Base-by-base conservation (phyloP, 2,113 vertebrate species). In the Prietella phreatophila region DNA sequence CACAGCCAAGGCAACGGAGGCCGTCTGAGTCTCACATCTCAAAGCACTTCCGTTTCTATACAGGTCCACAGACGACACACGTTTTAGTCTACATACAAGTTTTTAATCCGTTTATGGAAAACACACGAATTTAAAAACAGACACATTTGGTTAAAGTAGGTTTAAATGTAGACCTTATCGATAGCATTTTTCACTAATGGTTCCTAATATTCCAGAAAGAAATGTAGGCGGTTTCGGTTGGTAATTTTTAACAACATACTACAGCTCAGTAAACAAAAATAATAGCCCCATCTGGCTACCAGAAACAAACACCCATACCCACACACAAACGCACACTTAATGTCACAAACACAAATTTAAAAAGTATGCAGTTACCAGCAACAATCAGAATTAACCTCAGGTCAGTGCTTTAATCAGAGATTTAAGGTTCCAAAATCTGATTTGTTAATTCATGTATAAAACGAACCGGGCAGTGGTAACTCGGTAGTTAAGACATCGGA, bases 41-140 rank as follows among this genome's bases (percentile, higher is more conserved):
- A 83, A 90, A 84, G 90, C 89, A 89, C 86, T 85, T 84, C 25
- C 22, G 63, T 84, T 89, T 90, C 87, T 87, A 85, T 76, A 71
- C 69, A 73, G 39, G 69, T 86, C 87, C 61, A 47, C 58, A 53
- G 61, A 88, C 53, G 69, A 33, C 25, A 55, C 63, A 47, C 20
- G 30, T 61, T 71, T 47, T 33, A 83, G 1, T 53, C 36, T 61
- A 71, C 55, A 58, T 61, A 60, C 42, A 6, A 5, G 39, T 22
- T 42, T 39, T 20, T 71, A 53, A 53, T 53, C 76, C 0, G 25
- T 53, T 53, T 53, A 53, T n/a, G 50, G 1, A 50, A 50, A 25
- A 78, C 11, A 50, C 50, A 42, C n/a, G 11, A 17, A 25, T 27
- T 50, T 53, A n/a, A 73, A 73, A 71, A 73, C 1, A 10, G 5